These are phyloP conservation scores for Oceanodroma tethys DNA, from an alignment of 2,113 vertebrate genomes.

Conservation along the genomic window DNA sequence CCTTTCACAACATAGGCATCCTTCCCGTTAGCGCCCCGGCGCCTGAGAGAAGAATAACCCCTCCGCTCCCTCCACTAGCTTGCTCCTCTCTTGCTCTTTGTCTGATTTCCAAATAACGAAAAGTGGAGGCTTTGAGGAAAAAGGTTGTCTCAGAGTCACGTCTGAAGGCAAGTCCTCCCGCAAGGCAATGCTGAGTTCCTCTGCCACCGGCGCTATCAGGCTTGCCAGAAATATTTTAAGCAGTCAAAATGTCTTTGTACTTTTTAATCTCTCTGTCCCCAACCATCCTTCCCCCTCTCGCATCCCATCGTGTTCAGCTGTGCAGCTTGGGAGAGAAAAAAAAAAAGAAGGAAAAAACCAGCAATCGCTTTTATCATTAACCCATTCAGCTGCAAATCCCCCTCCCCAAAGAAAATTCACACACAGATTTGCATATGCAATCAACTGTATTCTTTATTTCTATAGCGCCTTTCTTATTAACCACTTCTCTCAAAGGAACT, in stretches of 20 bases:
- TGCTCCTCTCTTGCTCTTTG: not conserved
- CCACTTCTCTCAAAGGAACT: conserved; percentile 38
- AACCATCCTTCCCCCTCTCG: not conserved
- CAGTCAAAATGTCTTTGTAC: conserved; percentile 26
- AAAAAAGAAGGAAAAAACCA: not conserved
- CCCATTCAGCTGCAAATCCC: conserved; percentile 66
- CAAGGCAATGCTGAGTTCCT: not conserved
- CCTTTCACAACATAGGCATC: not conserved
- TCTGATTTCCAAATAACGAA: not conserved
- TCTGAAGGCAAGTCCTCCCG: not conserved
- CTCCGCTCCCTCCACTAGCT: not conserved
- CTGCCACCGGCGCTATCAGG: not conserved
- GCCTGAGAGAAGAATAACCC: not conserved
- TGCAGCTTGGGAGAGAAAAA: not conserved
- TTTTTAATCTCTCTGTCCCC: conserved; percentile 29
- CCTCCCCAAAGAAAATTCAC: conserved; percentile 39
- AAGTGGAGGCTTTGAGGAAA: not conserved
- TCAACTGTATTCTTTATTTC: conserved; percentile 58
- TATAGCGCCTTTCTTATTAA: conserved; percentile 24
- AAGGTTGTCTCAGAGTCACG: not conserved
- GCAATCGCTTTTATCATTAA: conserved; percentile 54
- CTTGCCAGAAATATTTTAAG: conserved; percentile 34
- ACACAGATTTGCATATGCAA: conserved; percentile 59
- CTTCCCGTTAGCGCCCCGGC: not conserved
- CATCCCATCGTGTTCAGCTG: not conserved